phyloP scores from a whole-genome alignment of 2,888 invertebrate species.

The Zaprionus obscuricornis region DNA sequence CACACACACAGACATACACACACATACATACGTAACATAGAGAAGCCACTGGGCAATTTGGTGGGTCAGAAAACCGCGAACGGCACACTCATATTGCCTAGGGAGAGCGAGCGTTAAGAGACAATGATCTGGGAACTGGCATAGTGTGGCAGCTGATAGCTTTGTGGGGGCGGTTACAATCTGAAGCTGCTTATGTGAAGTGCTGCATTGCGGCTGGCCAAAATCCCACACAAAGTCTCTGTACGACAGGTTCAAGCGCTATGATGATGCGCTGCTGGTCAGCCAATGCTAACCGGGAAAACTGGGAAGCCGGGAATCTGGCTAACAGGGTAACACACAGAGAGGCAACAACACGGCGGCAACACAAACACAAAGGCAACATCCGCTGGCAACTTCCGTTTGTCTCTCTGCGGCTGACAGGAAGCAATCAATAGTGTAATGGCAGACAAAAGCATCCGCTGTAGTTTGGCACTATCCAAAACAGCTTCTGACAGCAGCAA shows the following conservation, averaged over 20 bases:
- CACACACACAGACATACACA: not conserved
- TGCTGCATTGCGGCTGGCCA: conserved; percentile 31
- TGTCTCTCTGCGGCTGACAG: not conserved
- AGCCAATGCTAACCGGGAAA: no score
- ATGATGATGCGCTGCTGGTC: not conserved
- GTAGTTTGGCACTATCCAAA: conserved; percentile 30
- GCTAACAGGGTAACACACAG: conserved; percentile 15
- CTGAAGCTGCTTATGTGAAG: conserved; percentile 45
- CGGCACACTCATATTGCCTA: no score
- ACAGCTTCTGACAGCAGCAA: conserved; percentile 24
- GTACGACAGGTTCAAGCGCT: conserved; percentile 18
- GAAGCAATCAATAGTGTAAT: conserved; percentile 75
- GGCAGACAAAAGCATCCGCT: conserved; percentile 71
- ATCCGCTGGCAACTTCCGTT: not conserved
- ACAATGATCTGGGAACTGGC: not conserved
- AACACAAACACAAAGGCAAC: conserved; percentile 23
- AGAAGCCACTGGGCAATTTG: conserved; percentile 4
- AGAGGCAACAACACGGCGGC: conserved; percentile 7
- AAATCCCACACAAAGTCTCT: conserved; percentile 52
- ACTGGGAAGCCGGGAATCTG: no score
- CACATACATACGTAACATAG: conserved; percentile 8
- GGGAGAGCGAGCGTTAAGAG: no score
- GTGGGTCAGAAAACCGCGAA: conserved; percentile 44
- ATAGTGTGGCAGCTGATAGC: not conserved
- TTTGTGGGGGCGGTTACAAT: conserved; percentile 1